A percentile compares a stretch with the other conserved stretches of the same genome.
Conservation (phyloP, 2,113 vertebrate species). For the Pangasianodon gigas region DNA sequence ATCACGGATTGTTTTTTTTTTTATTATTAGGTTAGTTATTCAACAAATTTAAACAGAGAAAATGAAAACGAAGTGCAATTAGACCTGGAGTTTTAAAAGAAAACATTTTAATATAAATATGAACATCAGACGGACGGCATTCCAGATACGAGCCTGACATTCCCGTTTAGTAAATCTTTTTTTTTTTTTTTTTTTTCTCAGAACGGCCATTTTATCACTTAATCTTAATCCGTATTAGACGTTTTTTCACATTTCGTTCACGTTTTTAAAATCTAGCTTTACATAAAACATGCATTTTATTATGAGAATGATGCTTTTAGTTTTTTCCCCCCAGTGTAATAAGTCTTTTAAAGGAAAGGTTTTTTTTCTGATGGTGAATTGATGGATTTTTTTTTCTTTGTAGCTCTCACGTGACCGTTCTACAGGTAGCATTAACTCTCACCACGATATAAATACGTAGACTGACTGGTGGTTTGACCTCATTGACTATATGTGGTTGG, state of each 20-base stretch:
- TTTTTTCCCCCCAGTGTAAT: background rate
- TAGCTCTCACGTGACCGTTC: constrained; percentile 2
- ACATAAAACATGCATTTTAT: background rate
- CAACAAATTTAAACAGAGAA: constrained; percentile 54
- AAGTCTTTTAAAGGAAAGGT: background rate
- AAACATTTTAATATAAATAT: constrained; percentile 42
- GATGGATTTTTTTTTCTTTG: background rate
- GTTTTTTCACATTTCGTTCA: background rate
- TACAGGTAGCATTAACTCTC: constrained; percentile 31
- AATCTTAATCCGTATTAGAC: background rate
- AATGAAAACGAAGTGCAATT: constrained; percentile 78
- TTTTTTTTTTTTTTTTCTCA: background rate
- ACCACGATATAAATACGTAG: constrained; percentile 1
- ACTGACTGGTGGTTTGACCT: constrained; percentile 19
- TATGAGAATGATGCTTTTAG: too few relatives aligned
- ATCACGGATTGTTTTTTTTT: constrained; percentile 43
- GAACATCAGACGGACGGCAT: constrained; percentile 55
- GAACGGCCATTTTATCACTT: background rate
- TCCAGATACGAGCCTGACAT: constrained; percentile 69
- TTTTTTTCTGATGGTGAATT: background rate
- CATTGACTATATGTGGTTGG: background rate
- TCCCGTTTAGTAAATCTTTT: constrained; percentile 55
- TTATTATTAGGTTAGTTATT: constrained; percentile 33
- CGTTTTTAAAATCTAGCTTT: background rate
- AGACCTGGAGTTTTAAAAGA: constrained; percentile 60